Base-by-base conservation (phyloP, 2,113 vertebrate species). In the Sialia sialis region DNA sequence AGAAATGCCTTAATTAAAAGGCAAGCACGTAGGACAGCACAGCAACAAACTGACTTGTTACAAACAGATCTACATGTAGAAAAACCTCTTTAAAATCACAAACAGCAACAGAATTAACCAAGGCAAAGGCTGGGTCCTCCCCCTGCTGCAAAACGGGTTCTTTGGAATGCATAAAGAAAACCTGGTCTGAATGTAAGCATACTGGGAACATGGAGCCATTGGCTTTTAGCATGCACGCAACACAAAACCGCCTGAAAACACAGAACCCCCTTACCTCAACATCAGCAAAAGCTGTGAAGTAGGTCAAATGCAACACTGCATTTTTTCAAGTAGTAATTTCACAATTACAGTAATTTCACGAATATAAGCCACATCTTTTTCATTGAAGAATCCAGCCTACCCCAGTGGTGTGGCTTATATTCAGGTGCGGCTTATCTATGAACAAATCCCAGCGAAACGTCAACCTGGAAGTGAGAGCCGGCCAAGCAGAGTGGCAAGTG, bases 191-290 rank as follows among this genome's bases (percentile, higher is more conserved):
- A 26, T 1, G 27, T 46, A 49, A 59, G n/a, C 32, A 49, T 27
- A 1, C 5, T 13, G 59, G 38, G 11, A 87, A 5, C 38, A 4
- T 13, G 25, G 64, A 84, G 19, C 48, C 46, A 26, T 20, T 62
- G 78, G 22, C 29, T 70, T 63, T 58, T 74, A 60, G 51, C 36
- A 34, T 5, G 5, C 16, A 10, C 22, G 10, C 13, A 39, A 49
- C 64, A 84, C 4, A 51, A 48, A 81, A 13, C 16, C 64, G 22
- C 41, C 59, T 56, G 44, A 76, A 89, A 56, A 69, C 29, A 59
- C 5, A 66, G 55, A 87, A 64, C 3, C 1, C 8, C 5, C 30
- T 59, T 13, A 48, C 39, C 6, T 6, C 0, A 1, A n/a, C 48
- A 58, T 64, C 49, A 80, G 11, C 41, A 80, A 60, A 93, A 73